Percentiles rank a stretch among this genome's conserved stretches.
These are phyloP conservation scores for Cathartes aura DNA, from an alignment of 2,113 vertebrate genomes.

Conservation along the genomic window DNA sequence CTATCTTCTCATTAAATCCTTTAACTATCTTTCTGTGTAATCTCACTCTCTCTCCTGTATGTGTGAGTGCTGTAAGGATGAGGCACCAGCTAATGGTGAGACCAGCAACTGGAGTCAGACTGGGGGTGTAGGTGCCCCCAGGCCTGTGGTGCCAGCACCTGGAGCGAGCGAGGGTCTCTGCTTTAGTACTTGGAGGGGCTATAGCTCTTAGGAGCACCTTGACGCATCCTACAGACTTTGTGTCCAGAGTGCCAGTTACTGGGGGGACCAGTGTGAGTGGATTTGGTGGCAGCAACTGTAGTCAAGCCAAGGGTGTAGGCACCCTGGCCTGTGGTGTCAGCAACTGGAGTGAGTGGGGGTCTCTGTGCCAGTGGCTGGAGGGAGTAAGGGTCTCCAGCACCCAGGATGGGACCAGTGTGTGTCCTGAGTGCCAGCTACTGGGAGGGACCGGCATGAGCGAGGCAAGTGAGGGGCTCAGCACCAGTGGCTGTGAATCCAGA, in stretches of 20 bases:
- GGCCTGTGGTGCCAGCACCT: background rate
- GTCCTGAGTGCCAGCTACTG: background rate
- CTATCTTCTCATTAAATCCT: background rate
- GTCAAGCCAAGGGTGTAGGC: background rate
- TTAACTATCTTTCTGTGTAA: background rate
- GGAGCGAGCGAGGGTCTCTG: background rate
- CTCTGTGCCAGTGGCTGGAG: background rate
- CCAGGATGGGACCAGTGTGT: background rate
- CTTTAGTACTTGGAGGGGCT: background rate
- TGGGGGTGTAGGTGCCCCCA: too few species aligned
- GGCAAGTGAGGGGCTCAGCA: background rate
- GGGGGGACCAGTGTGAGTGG: background rate
- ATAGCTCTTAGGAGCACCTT: background rate
- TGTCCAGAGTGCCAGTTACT: background rate
- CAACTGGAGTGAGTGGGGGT: background rate
- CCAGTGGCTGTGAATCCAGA: background rate
- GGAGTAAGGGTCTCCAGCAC: background rate
- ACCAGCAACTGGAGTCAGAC: background rate
- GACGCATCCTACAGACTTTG: background rate
- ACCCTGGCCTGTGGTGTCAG: background rate
- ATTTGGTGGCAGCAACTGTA: background rate
- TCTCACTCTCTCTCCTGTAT: background rate
- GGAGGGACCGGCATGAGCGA: background rate
- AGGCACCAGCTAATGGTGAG: background rate
- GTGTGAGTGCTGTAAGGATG: background rate